Percentiles rank a stretch among this genome's conserved stretches.
phyloP scores from a whole-genome alignment of 2,888 invertebrate genomes.

The Hyposoter didymator region DNA sequence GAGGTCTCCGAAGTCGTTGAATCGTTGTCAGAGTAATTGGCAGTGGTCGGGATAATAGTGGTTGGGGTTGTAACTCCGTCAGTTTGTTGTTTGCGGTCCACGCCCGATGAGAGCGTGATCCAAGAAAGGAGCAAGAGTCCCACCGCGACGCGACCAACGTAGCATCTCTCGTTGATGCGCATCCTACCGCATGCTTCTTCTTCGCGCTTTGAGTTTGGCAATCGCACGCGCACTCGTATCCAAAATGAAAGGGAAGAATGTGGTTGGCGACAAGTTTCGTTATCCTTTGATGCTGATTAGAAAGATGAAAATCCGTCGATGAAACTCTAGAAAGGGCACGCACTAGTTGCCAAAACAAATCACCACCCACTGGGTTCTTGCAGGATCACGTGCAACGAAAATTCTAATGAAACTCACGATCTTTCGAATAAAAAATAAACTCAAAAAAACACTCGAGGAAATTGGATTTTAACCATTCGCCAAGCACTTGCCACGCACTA shows the following conservation, averaged over 20 bases:
- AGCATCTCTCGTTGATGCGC: conserved; percentile 77
- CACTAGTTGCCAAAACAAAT: conserved; percentile 15
- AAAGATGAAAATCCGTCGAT: background rate
- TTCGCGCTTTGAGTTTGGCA: conserved; percentile 23
- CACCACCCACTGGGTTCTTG: conserved; percentile 14
- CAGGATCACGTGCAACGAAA: conserved; percentile 1
- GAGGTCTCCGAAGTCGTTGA: conserved; percentile 22
- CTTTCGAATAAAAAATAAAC: background rate
- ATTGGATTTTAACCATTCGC: conserved; percentile 4
- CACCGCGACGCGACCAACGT: conserved; percentile 73
- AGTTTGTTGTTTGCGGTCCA: conserved; percentile 63
- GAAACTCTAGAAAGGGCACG: background rate
- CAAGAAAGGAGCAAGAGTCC: conserved; percentile 74
- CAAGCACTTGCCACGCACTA: conserved; percentile 34
- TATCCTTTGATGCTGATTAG: background rate
- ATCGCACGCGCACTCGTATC: conserved; percentile 43
- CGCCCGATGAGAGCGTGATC: conserved; percentile 67
- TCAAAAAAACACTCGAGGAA: background rate
- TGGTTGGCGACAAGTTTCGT: background rate
- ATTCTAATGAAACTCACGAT: background rate
- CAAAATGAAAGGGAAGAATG: background rate
- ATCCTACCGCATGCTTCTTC: conserved; percentile 80
- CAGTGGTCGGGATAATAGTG: conserved; percentile 21
- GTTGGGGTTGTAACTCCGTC: conserved; percentile 33
- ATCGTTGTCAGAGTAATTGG: conserved; percentile 1